Conservation (phyloP, 2,888 invertebrate genomes). For the Oxyteleia sp. region DNA sequence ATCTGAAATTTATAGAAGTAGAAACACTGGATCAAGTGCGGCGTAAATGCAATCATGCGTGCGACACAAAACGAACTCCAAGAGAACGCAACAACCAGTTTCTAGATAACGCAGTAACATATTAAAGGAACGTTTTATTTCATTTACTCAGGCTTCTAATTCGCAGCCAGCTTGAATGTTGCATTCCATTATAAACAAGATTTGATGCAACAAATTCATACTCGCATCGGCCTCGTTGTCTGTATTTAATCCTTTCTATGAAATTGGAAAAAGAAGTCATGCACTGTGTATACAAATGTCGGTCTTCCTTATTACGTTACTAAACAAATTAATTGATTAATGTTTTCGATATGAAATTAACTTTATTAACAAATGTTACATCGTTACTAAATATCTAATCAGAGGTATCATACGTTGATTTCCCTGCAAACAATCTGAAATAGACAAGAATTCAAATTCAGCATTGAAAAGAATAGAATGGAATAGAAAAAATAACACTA, state of each 20-base stretch:
- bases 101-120: constrained; percentile 47
- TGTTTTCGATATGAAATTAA: constrained; percentile 12
- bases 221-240: constrained; percentile 67
- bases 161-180: constrained; percentile 70
- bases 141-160: constrained; percentile 60
- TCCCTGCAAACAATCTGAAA: too few relatives aligned
- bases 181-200: constrained; percentile 73
- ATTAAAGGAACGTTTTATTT: constrained; percentile 42
- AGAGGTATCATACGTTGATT: too few relatives aligned
- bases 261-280: constrained; percentile 2
- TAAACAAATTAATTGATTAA: constrained; percentile 14
- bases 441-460: too few relatives aligned
- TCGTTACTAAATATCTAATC: constrained; percentile 13
- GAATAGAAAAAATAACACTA: too few relatives aligned
- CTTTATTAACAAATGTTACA: constrained; percentile 22
- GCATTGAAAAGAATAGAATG: too few relatives aligned
- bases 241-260: constrained; percentile 67
- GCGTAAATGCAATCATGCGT: constrained; percentile 47
- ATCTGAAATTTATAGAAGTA: constrained; percentile 22
- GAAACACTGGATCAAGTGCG: constrained; percentile 36
- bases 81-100: constrained; percentile 58
- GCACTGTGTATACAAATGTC: constrained; percentile 6
- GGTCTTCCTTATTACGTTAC: constrained; percentile 23
- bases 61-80: constrained; percentile 47
- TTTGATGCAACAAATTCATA: constrained; percentile 70